These are phyloP conservation scores for Eulacestoma nigropectus DNA, from an alignment of 2,113 vertebrate genomes.

Conservation along the genomic window DNA sequence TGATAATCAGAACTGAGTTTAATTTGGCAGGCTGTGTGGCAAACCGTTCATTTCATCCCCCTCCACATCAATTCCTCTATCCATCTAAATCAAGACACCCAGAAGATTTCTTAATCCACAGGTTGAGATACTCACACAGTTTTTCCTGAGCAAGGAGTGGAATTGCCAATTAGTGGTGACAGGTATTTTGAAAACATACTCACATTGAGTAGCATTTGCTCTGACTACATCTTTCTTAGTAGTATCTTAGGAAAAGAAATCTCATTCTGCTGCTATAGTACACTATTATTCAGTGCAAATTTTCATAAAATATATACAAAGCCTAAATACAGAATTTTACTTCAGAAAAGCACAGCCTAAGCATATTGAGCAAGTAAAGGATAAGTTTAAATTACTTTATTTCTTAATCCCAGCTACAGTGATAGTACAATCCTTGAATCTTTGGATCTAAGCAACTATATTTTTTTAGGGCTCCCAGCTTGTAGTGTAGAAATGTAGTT, in stretches of 20 bases:
- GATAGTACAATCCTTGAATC: background rate
- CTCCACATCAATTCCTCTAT: background rate
- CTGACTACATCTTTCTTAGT: background rate
- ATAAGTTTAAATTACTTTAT: background rate
- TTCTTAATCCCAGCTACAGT: background rate
- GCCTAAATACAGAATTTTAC: background rate
- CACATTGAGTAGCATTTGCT: background rate
- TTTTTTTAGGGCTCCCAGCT: background rate
- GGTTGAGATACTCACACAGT: background rate
- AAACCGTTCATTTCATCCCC: background rate
- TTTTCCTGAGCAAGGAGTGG: background rate
- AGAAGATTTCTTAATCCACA: background rate
- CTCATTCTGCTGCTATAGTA: background rate
- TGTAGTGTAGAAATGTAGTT: background rate
- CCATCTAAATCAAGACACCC: background rate
- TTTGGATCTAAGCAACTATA: background rate
- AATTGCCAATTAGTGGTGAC: constrained; percentile 5
- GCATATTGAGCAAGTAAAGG: background rate
- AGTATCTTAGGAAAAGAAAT: background rate
- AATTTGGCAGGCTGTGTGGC: background rate
- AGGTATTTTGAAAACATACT: background rate
- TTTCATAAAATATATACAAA: background rate
- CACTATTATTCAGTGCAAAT: background rate
- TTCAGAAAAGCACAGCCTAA: background rate
- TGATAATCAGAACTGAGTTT: background rate